Conservation (phyloP, 2,113 vertebrate genomes). For the Phoxinus phoxinus region DNA sequence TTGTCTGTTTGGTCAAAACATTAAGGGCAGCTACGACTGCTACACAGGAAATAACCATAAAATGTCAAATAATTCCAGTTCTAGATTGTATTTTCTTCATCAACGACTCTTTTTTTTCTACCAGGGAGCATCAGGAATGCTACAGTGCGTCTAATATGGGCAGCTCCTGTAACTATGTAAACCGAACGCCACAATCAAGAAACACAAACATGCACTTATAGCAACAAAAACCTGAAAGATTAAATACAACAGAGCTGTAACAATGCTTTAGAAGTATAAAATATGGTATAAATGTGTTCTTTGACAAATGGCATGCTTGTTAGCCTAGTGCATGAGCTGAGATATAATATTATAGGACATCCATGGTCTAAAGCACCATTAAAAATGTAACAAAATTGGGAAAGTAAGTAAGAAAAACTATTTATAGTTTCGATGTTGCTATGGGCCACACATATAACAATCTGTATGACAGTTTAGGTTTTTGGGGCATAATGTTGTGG, state of each 20-base stretch:
- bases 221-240: background rate
- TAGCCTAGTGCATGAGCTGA: constrained; percentile 17
- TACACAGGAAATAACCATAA: constrained; percentile 31
- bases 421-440: background rate
- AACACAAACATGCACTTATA: constrained; percentile 15
- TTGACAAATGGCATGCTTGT: constrained; percentile 2
- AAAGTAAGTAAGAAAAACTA: background rate
- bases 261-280: constrained; percentile 26
- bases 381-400: constrained; percentile 6
- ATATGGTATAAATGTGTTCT: background rate
- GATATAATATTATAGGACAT: constrained; percentile 31
- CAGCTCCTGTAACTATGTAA: background rate
- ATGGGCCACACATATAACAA: background rate
- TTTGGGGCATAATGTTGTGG: background rate
- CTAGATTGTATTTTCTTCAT: constrained; percentile 14
- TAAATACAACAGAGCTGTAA: constrained; percentile 16
- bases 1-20: constrained; percentile 17
- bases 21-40: background rate
- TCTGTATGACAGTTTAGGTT: background rate
- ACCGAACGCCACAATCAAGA: background rate
- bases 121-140: background rate
- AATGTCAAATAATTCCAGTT: constrained; percentile 49
- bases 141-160: background rate
- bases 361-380: constrained; percentile 29
- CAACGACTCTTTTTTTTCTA: background rate